Evolutionary conservation across 64 coral and sea anemone species (phyloP).

Genomic region (Stichodactyla mertensii): DNA sequence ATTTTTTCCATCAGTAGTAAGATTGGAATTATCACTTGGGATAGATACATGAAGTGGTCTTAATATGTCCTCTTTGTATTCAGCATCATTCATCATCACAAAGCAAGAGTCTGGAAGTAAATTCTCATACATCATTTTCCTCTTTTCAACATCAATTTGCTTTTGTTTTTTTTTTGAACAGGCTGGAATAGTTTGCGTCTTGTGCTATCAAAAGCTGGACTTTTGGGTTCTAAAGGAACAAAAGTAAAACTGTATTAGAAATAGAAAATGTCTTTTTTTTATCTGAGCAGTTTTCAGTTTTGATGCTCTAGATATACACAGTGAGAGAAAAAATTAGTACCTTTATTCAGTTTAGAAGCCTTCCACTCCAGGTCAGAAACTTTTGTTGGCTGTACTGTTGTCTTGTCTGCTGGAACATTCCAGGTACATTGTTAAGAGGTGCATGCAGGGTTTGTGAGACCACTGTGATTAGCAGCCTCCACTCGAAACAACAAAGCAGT

Average conservation of each 20-base stretch:
- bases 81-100: conserved; percentile 16
- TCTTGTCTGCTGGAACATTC: conserved; percentile 45
- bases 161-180: not conserved
- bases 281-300: not conserved
- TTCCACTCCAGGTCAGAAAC: conserved; percentile 51
- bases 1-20: conserved; percentile 11
- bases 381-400: conserved; percentile 14
- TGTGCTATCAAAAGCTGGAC: conserved; percentile 28
- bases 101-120: conserved; percentile 24
- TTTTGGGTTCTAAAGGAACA: conserved; percentile 38
- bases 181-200: conserved; percentile 35
- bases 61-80: not conserved
- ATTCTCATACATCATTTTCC: not conserved
- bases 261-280: not conserved
- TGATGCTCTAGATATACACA: not conserved
- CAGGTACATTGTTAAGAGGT: conserved; percentile 43
- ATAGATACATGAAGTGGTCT: not conserved
- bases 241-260: conserved; percentile 2
- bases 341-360: conserved; percentile 55
- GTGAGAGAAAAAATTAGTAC: conserved; percentile 11
- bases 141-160: conserved; percentile 8
- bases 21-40: not conserved
- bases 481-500: conserved; percentile 54
- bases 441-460: conserved; percentile 55
- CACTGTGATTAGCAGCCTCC: conserved; percentile 46